These are phyloP conservation scores for Aplysina aerophoba DNA, from an alignment of 37 sponge, comb jelly and placozoan genomes.

Conservation along the genomic window DNA sequence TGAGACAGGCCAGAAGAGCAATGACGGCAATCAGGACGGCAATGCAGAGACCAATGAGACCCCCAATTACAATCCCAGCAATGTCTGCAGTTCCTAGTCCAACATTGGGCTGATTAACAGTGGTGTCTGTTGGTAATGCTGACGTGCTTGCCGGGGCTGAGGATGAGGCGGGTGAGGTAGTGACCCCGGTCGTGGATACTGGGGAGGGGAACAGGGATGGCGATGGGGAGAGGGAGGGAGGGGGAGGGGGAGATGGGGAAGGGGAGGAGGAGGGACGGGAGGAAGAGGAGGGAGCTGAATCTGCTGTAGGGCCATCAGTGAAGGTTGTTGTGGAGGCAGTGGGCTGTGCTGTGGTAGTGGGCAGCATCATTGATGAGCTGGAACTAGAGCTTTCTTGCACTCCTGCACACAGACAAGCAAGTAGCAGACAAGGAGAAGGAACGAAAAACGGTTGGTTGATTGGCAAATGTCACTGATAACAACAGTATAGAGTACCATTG, in stretches of 20 bases:
- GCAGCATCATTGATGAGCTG: too few relatives aligned
- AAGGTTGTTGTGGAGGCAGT: too few relatives aligned
- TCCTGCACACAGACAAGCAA: too few relatives aligned
- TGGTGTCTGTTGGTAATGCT: not conserved
- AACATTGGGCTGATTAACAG: too few relatives aligned
- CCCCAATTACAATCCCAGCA: not conserved
- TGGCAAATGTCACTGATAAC: too few relatives aligned
- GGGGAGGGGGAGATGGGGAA: not conserved
- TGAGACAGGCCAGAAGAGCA: not conserved
- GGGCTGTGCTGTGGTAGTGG: too few relatives aligned
- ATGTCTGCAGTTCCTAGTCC: not conserved
- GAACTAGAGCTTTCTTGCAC: too few relatives aligned
- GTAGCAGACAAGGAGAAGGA: too few relatives aligned
- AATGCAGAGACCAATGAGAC: not conserved
- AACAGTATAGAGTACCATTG: too few relatives aligned
- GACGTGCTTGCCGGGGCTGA: not conserved
- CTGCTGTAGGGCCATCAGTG: not conserved
- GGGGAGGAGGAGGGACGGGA: not conserved
- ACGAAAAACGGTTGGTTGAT: too few relatives aligned
- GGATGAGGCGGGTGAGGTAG: not conserved
- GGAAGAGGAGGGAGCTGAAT: not conserved
- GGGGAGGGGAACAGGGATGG: not conserved
- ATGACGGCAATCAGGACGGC: not conserved
- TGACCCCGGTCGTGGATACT: not conserved
- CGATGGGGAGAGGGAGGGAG: not conserved